Evolutionary conservation across 2,113 vertebrate genomes (phyloP).

Genomic region (Cariama cristata): DNA sequence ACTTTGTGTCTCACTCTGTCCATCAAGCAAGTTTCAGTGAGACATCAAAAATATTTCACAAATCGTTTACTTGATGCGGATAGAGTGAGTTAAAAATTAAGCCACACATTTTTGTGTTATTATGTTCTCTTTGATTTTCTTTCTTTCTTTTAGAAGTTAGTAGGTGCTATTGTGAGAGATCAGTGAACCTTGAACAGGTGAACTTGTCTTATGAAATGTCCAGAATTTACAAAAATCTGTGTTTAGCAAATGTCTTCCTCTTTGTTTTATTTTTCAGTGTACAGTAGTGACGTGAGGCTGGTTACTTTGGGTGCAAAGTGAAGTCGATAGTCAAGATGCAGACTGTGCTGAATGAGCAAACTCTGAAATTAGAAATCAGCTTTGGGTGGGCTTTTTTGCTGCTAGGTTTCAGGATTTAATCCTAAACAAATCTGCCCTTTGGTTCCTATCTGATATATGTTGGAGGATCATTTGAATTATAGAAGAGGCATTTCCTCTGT

Average conservation of each 20-base stretch:
- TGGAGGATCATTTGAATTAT: not conserved
- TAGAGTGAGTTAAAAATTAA: not conserved
- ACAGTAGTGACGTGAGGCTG: not conserved
- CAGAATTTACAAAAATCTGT: not conserved
- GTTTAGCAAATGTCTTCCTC: not conserved
- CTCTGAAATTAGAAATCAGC: not conserved
- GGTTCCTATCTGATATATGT: not conserved
- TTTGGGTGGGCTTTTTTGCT: not conserved
- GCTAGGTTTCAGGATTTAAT: not conserved
- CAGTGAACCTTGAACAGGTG: not conserved
- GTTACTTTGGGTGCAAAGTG: not conserved
- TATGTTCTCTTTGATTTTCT: not conserved
- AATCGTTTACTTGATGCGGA: not conserved
- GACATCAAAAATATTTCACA: not conserved
- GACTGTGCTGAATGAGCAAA: not conserved
- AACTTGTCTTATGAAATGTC: not conserved
- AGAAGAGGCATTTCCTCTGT: not conserved
- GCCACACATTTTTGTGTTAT: not conserved
- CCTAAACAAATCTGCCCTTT: not conserved
- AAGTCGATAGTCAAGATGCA: not conserved
- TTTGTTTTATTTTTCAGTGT: not conserved
- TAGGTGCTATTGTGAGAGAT: not conserved
- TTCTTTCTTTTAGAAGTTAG: not conserved
- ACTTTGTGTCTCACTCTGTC: not conserved
- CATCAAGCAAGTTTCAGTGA: not conserved